Conservation (phyloP, 2,888 invertebrate genomes). For the Diarsia rubi region DNA sequence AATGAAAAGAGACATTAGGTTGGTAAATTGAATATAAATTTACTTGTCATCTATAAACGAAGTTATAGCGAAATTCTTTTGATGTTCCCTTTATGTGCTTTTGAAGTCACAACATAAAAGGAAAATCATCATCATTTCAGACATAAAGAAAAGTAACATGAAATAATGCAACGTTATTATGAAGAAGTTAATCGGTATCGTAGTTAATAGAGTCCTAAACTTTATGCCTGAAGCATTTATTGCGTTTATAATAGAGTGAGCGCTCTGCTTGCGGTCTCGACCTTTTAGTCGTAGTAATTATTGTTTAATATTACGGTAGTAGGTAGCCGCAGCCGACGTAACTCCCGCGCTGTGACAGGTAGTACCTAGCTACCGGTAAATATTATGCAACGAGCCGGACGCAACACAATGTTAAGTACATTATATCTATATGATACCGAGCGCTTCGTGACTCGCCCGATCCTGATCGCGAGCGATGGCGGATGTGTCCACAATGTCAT, state of each 20-base stretch:
- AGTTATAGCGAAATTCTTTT: background rate
- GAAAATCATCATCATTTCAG: background rate
- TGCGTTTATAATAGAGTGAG: conserved; percentile 65
- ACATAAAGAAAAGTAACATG: background rate
- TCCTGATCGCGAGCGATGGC: conserved; percentile 74
- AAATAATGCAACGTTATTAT: conserved; percentile 34
- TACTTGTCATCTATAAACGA: background rate
- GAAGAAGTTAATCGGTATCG: conserved; percentile 39
- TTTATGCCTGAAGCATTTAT: conserved; percentile 55
- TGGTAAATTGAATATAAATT: background rate
- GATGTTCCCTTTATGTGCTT: no score
- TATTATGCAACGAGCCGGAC: conserved; percentile 89
- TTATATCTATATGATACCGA: conserved; percentile 73
- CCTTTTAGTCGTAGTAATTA: conserved; percentile 77
- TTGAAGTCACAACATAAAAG: background rate
- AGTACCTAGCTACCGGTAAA: conserved; percentile 77
- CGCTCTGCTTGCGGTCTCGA: conserved; percentile 75
- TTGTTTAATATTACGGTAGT: conserved; percentile 79
- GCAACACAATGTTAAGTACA: conserved; percentile 84
- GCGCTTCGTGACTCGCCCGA: conserved; percentile 82
- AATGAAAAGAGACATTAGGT: background rate
- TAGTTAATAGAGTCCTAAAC: conserved; percentile 62
- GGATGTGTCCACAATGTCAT: conserved; percentile 75
- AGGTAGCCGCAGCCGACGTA: conserved; percentile 71
- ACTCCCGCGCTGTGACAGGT: conserved; percentile 73